Conservation (phyloP, 1,140 invertebrate species). For the Leguminivora glycinivorella region DNA sequence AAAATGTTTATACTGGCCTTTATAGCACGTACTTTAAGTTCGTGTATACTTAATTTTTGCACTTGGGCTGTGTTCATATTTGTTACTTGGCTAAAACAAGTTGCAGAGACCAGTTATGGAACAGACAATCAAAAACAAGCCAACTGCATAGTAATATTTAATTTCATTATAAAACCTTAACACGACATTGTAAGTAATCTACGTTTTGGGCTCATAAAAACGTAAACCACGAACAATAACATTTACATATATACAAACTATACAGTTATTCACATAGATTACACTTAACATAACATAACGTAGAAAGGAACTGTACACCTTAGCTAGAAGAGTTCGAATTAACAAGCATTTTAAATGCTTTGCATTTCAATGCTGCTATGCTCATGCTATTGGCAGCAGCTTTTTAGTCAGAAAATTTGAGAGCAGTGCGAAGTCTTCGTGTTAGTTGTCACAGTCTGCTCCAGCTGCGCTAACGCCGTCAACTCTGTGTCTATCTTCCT, state of each 20-base stretch:
- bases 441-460: conserved; percentile 76
- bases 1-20: no score
- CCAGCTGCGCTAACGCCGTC: conserved; percentile 81
- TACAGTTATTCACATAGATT: conserved; percentile 47
- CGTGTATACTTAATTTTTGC: no score
- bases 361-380: conserved; percentile 60
- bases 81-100: no score
- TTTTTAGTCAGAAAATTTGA: conserved; percentile 77
- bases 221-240: conserved; percentile 56
- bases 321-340: conserved; percentile 46
- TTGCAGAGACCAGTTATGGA: no score
- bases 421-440: conserved; percentile 78
- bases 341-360: conserved; percentile 60
- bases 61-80: no score
- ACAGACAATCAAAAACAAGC: no score
- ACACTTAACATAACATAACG: conserved; percentile 29
- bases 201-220: conserved; percentile 76
- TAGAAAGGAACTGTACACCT: conserved; percentile 61
- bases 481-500: conserved; percentile 79
- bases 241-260: conserved; percentile 46
- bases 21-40: no score
- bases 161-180: conserved; percentile 55
- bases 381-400: conserved; percentile 73
- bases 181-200: conserved; percentile 51
- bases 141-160: conserved; percentile 38